Evolutionary conservation across 2,888 invertebrate species (phyloP), one percentile per base, ranked within the genome.

Genomic region (Notocelia uddmanniana): DNA sequence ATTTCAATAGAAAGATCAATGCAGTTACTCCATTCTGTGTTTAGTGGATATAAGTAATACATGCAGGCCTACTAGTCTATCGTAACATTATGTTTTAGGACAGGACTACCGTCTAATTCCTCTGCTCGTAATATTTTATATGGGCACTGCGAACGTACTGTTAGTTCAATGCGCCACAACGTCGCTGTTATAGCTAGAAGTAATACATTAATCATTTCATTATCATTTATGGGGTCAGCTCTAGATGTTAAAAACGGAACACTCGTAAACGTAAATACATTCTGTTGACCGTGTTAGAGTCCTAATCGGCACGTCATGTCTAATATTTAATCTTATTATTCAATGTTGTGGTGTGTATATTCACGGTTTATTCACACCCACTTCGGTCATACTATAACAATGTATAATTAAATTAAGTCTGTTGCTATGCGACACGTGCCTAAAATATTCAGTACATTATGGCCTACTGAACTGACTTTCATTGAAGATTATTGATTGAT

Each of bases 321-420:
- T 48, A 60, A 62, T 69, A 62, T 63, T 69, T 6, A 58, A 48
- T 34, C 34, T 3, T 63, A 50, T 21, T 69, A 21, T 45, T 62
- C 19, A 41, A 26, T 60, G 41, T 54, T 26, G 11, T 19, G 13
- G 45, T 31, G 18, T 23, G 48, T 34, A 19, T 23, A 26, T 64
- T 64, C 63, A 37, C 64, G 6, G 37, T 64, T 58, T 34, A 13
- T 21, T 63, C 18, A 48, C 2, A 37, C 26, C 26, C 31, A 66
- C 59, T 59, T 59, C n/a, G 15, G 37, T 64, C n/a, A 3, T 21
- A 52, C 26, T 9, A 31, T 9, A 63, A 21, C n/a, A 10, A 45
- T 11, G 45, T 45, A 45, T n/a, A 45, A 60, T 15, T n/a, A 60
- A 41, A 23, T 60, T 62, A 55, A 37, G 23, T 37, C n/a, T 69